Conservation (phyloP, 1,140 invertebrate species). For the Chironomus striatipennis region DNA sequence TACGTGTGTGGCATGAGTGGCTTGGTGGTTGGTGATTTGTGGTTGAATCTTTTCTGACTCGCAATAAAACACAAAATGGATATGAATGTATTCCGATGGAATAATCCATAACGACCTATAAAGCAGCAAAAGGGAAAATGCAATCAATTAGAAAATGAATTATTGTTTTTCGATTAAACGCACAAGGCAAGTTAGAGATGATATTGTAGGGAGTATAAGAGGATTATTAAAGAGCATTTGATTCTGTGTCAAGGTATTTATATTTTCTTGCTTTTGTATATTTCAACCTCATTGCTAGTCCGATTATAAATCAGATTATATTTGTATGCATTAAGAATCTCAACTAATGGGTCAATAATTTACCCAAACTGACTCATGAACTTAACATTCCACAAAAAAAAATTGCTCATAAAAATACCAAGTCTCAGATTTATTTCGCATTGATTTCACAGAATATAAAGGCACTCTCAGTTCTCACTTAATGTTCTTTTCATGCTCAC, state of each 20-base stretch:
- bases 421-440: too few species aligned
- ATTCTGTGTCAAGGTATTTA: too few species aligned
- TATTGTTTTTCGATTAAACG: constrained; percentile 21
- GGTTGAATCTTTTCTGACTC: neutral
- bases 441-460: too few species aligned
- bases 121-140: neutral
- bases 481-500: too few species aligned
- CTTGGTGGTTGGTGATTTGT: neutral
- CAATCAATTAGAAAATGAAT: constrained; percentile 23
- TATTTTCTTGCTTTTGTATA: too few species aligned
- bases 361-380: neutral
- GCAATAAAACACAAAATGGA: neutral
- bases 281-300: too few species aligned
- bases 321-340: too few species aligned
- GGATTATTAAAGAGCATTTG: neutral
- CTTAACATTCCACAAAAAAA: neutral
- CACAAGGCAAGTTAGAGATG: neutral
- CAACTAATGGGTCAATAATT: too few species aligned
- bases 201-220: neutral
- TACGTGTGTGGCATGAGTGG: neutral
- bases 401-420: neutral
- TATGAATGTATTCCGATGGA: neutral
- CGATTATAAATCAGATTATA: too few species aligned
- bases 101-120: neutral
- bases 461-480: too few species aligned